These are phyloP conservation scores for Lysandra bellargus DNA, from an alignment of 2,888 invertebrate species.

Conservation along the genomic window DNA sequence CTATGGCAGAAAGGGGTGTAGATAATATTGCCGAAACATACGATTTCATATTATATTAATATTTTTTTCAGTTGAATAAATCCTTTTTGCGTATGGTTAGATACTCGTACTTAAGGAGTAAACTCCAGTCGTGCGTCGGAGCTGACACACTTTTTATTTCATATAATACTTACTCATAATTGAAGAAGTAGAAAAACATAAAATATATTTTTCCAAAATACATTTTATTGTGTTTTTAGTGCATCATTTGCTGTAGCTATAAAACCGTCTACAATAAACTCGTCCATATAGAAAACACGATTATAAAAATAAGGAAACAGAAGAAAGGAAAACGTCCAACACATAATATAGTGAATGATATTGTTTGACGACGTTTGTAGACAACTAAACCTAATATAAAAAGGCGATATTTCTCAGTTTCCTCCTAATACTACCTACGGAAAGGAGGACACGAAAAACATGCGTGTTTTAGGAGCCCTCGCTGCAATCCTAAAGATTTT, in stretches of 20 bases:
- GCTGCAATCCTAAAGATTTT: neutral
- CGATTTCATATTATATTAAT: no score
- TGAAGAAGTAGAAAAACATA: neutral
- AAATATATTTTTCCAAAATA: neutral
- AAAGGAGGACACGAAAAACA: neutral
- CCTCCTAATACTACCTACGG: neutral
- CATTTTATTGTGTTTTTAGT: conserved; percentile 11
- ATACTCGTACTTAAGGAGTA: neutral
- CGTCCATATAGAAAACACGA: neutral
- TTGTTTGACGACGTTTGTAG: conserved; percentile 12
- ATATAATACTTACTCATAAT: neutral
- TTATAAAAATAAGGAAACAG: conserved; percentile 2
- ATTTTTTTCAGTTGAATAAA: no score
- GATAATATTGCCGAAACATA: no score
- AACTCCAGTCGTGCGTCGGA: no score
- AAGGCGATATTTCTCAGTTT: conserved; percentile 21
- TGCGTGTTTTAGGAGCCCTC: neutral
- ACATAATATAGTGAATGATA: neutral
- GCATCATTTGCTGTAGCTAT: neutral
- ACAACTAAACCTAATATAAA: conserved; percentile 28
- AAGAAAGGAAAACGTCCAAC: conserved; percentile 8
- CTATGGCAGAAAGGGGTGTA: no score
- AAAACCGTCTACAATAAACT: conserved; percentile 1
- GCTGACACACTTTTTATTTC: no score
- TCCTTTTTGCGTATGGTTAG: neutral